These are phyloP conservation scores for Pseudopleuronectes americanus DNA, from an alignment of 2,797 vertebrate genomes.

Conservation along the genomic window DNA sequence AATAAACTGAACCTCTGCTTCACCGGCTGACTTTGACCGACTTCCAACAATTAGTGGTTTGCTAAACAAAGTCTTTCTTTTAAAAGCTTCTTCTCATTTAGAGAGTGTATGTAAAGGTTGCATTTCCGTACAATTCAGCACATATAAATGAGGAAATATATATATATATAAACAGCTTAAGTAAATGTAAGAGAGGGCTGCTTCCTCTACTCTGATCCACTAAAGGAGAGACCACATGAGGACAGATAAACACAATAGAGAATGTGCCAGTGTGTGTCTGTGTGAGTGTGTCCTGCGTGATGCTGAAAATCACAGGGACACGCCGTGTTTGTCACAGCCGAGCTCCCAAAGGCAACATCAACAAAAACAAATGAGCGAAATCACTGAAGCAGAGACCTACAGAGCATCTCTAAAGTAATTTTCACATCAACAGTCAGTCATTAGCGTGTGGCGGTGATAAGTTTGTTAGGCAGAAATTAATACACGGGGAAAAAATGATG, in stretches of 20 bases:
- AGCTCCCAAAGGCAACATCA: conserved; percentile 43
- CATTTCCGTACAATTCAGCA: no score
- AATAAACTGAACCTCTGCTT: conserved; percentile 37
- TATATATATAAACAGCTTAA: neutral
- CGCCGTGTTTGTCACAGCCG: conserved; percentile 30
- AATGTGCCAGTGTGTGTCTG: neutral
- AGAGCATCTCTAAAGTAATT: conserved; percentile 13
- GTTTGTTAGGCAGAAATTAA: conserved; percentile 39
- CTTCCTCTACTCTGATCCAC: conserved; percentile 14
- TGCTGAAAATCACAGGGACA: conserved; percentile 36
- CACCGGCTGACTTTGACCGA: no score
- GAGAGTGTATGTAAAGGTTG: neutral
- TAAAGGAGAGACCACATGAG: conserved; percentile 15
- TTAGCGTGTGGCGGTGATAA: conserved; percentile 23
- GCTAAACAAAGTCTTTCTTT: conserved; percentile 36
- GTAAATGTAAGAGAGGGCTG: neutral
- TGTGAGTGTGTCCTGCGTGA: neutral
- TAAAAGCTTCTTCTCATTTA: neutral
- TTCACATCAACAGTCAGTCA: conserved; percentile 30
- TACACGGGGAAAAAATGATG: conserved; percentile 14
- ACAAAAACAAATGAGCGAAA: conserved; percentile 38
- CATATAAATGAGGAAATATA: neutral
- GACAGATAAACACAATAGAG: neutral
- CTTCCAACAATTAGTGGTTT: conserved; percentile 40
- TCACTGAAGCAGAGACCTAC: neutral